Evolutionary conservation across 2,113 vertebrate species (phyloP).

Genomic region (Rutilus rutilus): DNA sequence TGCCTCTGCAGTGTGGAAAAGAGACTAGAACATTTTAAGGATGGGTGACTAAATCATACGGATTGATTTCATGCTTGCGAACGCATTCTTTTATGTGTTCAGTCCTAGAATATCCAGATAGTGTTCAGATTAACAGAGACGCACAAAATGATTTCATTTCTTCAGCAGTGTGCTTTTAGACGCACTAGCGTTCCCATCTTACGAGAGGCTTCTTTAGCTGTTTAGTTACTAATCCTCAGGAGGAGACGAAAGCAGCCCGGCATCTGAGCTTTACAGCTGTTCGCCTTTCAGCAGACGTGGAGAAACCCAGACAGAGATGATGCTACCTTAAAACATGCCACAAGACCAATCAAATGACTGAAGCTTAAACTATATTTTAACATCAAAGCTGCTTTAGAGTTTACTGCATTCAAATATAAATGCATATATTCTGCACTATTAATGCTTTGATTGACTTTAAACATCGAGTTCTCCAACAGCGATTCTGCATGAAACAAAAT

Average conservation of each 20-base stretch:
- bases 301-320: constrained; percentile 38
- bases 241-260: constrained; percentile 33
- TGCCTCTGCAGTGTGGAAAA: not conserved
- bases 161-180: not conserved
- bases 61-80: constrained; percentile 13
- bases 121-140: not conserved
- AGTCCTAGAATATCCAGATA: constrained; percentile 5
- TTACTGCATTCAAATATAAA: not conserved
- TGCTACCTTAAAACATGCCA: not conserved
- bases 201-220: constrained; percentile 43
- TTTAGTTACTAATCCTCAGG: constrained; percentile 48
- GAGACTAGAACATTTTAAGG: not conserved
- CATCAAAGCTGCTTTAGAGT: not conserved
- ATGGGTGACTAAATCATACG: constrained; percentile 6
- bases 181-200: constrained; percentile 24
- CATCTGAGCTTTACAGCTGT: constrained; percentile 46
- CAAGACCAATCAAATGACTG: not conserved
- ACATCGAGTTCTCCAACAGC: not conserved
- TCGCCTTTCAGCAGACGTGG: constrained; percentile 38
- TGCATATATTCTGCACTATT: not conserved
- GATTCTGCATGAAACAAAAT: not conserved
- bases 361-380: not conserved
- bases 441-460: not conserved
- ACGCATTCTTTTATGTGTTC: not conserved
- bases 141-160: not conserved